phyloP scores from a whole-genome alignment of 2,113 vertebrate species.

The Galeopterus variegatus region DNA sequence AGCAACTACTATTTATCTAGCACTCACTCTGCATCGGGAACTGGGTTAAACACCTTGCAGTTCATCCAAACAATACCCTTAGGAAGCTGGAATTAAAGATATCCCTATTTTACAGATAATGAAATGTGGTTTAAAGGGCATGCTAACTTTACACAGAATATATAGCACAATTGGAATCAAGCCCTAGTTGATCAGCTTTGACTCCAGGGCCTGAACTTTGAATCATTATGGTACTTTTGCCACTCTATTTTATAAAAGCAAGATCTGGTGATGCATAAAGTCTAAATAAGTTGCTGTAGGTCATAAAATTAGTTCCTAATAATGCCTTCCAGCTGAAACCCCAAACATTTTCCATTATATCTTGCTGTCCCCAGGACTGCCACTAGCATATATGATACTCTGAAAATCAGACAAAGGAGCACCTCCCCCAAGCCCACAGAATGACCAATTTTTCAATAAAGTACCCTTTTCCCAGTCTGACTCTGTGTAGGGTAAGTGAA shows the following conservation, averaged over 20 bases:
- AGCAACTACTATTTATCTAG: slow-evolving; percentile 57
- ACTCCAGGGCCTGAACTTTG: not conserved
- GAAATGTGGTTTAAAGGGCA: not conserved
- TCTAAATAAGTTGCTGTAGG: not conserved
- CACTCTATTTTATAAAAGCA: not conserved
- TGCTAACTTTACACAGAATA: not conserved
- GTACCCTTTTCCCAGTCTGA: not conserved
- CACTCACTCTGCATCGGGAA: not conserved
- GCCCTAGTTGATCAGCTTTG: not conserved
- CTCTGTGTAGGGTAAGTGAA: not conserved
- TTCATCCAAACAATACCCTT: not conserved
- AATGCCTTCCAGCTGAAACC: not conserved
- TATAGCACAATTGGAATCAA: not conserved
- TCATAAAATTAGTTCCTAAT: not conserved
- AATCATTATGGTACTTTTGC: not conserved
- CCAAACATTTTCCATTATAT: not conserved
- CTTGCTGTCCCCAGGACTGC: not conserved
- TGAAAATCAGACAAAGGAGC: slow-evolving; percentile 12
- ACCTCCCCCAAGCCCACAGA: not conserved
- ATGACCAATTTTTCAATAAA: not conserved
- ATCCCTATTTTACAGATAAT: slow-evolving; percentile 62
- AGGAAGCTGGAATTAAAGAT: not conserved
- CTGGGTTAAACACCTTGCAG: not conserved
- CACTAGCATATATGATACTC: not conserved
- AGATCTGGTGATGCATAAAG: not conserved